Conservation (phyloP, 2,888 invertebrate genomes). For the Zhuqinia jingwanae region DNA sequence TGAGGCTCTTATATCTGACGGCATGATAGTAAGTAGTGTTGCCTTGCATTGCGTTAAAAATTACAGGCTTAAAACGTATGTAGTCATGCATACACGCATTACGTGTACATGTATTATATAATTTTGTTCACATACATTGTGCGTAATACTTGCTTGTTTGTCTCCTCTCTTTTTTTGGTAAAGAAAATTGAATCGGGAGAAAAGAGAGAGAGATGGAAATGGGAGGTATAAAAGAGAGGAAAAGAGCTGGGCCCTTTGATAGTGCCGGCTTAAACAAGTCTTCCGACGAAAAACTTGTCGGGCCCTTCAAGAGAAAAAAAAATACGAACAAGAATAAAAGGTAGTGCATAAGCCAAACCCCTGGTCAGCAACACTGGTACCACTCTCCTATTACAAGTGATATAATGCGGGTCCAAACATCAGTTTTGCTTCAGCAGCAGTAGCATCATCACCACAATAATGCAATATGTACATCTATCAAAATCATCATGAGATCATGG, state of each 20-base stretch:
- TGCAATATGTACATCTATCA: conserved; percentile 49
- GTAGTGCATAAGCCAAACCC: conserved; percentile 70
- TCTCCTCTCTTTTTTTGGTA: conserved; percentile 1
- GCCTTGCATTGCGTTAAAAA: background rate
- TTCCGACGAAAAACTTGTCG: conserved; percentile 67
- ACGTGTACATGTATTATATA: conserved; percentile 18
- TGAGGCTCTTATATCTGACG: no score
- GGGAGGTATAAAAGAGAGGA: conserved; percentile 52
- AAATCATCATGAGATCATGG: conserved; percentile 29
- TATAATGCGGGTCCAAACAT: conserved; percentile 60
- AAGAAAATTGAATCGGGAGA: conserved; percentile 48
- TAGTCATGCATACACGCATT: background rate
- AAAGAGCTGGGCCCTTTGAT: conserved; percentile 60
- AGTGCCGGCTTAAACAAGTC: conserved; percentile 70
- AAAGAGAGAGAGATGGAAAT: background rate
- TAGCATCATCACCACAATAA: conserved; percentile 31
- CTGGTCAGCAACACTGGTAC: conserved; percentile 68
- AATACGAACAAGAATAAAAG: conserved; percentile 59
- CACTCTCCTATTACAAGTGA: conserved; percentile 63
- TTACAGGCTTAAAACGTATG: conserved; percentile 33
- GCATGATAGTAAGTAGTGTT: no score
- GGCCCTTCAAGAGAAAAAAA: conserved; percentile 63
- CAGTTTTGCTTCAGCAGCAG: conserved; percentile 42
- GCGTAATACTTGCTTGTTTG: conserved; percentile 6
- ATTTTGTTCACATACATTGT: conserved; percentile 7